Conservation (phyloP, 1,140 invertebrate species). For the Ceratina australensis region DNA sequence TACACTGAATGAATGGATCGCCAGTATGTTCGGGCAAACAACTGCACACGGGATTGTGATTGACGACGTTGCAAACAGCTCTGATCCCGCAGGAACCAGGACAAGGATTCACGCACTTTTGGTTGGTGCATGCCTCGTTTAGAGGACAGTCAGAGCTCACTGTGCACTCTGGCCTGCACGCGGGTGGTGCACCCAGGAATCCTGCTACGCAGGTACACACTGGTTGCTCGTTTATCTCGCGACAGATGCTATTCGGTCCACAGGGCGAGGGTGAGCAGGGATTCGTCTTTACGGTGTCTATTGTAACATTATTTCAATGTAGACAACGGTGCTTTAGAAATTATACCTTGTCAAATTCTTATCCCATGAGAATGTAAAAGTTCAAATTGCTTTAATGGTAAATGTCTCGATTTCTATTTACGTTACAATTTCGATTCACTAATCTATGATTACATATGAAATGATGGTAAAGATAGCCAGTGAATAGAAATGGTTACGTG, state of each 20-base stretch:
- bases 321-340: no score
- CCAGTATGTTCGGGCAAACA: constrained; percentile 85
- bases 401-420: no score
- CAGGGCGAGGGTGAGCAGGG: constrained; percentile 80
- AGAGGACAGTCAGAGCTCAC: constrained; percentile 80
- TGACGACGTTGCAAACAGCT: constrained; percentile 85
- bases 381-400: no score
- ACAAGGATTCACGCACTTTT: constrained; percentile 80
- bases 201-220: constrained; percentile 80
- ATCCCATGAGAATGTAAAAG: no score
- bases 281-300: constrained; percentile 52
- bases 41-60: constrained; percentile 88
- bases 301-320: no score
- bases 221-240: constrained; percentile 74
- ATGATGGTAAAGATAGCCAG: no score
- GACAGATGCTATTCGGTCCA: constrained; percentile 79
- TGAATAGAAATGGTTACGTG: no score
- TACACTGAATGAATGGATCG: constrained; percentile 83
- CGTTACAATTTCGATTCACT: no score
- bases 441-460: no score
- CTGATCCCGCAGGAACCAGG: constrained; percentile 79
- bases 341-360: no score
- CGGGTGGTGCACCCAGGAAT: constrained; percentile 80
- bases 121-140: constrained; percentile 79
- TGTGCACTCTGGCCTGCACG: constrained; percentile 80